Base-by-base conservation (phyloP, 2,797 vertebrate species). In the Clamator glandarius region DNA sequence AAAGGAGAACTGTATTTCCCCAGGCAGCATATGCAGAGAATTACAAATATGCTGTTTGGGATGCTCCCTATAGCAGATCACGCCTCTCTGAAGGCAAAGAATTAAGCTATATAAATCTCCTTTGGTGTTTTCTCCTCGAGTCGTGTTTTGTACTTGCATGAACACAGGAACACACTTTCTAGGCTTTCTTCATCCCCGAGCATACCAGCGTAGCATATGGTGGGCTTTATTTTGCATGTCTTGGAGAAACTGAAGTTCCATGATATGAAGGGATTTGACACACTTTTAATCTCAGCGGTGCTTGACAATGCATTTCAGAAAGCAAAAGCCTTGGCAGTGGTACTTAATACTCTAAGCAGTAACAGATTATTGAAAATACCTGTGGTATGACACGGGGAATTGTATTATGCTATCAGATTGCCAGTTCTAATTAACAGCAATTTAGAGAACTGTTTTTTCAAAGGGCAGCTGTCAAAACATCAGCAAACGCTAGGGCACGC, bases 381-480 rank as follows among this genome's bases (percentile, higher is more conserved):
- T 58, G 15, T 64, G 62, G 63, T 96, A 77, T 64, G 61, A 54
- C 46, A 70, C 17, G 19, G 23, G 18, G 23, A 70, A 75, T 64
- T 93, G 80, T 68, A 70, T 85, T 75, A 85, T 6, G 33, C 51
- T 73, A 70, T 73, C 54, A 73, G 69, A 84, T 79, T 87, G 80
- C 57, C 50, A 74, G 61, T 51, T 90, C 35, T 84, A 91, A 96
- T 91, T 90, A 96, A 72, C 39, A 90, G 73, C 68, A 77, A 84
- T 89, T 84, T 48, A 69, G 54, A 81, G 51, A 94, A 85, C 33
- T 80, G 7, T 15, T 91, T 92, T 93, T 87, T 78, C 78, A 91
- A 95, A 94, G 86, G 86, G 85, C 63, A 89, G 55, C 88, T 95
- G 90, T 95, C 92, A 96, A 94, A 94, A 91, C 36, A 96, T 21